These are phyloP conservation scores for Limosa lapponica DNA, from an alignment of 2,797 vertebrate species.

Conservation along the genomic window DNA sequence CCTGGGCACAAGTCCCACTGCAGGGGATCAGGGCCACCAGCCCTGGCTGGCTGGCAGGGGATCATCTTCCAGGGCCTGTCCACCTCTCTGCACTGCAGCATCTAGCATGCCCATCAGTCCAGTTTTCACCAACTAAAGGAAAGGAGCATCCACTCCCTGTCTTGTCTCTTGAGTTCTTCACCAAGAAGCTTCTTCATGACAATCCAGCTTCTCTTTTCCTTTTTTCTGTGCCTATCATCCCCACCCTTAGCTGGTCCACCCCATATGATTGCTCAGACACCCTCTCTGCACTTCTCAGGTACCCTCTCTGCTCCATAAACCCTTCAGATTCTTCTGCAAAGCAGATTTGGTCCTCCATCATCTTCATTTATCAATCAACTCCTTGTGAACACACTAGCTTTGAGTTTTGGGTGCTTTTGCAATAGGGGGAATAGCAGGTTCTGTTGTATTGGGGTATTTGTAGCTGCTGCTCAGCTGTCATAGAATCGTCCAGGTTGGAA, in stretches of 20 bases:
- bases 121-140: neutral
- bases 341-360: neutral
- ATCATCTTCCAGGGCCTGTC: neutral
- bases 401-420: neutral
- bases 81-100: accelerated
- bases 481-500: neutral
- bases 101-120: accelerated
- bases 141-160: neutral
- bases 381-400: neutral
- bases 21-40: neutral
- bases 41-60: neutral
- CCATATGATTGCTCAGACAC: accelerated
- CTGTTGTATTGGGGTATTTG: neutral
- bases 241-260: neutral
- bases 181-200: neutral
- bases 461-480: neutral
- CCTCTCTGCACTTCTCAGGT: neutral
- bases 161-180: neutral
- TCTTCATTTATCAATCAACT: accelerated
- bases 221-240: neutral
- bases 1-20: accelerated
- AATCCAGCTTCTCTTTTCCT: neutral
- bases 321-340: neutral
- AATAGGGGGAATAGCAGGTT: neutral
- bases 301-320: neutral